These are phyloP conservation scores for Hydrotaea cyrtoneurina DNA, from an alignment of 2,888 invertebrate species.

Conservation along the genomic window DNA sequence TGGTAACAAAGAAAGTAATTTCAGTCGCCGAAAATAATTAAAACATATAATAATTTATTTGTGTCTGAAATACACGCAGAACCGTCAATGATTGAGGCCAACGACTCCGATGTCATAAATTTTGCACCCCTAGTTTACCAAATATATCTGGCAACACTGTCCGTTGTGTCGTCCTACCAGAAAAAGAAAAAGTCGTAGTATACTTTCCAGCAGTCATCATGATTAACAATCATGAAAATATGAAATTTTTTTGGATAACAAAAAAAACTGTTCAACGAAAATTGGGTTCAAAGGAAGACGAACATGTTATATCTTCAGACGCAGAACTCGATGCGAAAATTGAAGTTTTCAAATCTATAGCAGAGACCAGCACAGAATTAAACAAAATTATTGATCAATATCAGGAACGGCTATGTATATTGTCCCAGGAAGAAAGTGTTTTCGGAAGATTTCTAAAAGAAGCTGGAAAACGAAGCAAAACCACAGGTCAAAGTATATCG, in stretches of 20 bases:
- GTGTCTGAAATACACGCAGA: no score
- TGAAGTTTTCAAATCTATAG: slow-evolving; percentile 91
- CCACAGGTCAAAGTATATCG: slow-evolving; percentile 92
- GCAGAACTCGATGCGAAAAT: slow-evolving; percentile 96
- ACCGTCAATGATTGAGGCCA: no score
- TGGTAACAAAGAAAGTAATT: no score
- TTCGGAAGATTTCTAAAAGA: slow-evolving; percentile 97
- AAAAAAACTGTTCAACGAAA: slow-evolving; percentile 96
- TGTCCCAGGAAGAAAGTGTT: slow-evolving; percentile 97
- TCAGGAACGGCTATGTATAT: slow-evolving; percentile 94
- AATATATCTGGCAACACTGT: no score
- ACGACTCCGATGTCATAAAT: no score
- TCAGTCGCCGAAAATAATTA: no score
- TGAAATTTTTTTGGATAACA: slow-evolving; percentile 94
- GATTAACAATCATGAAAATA: neutral
- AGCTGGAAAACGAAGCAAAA: slow-evolving; percentile 92
- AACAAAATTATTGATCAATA: slow-evolving; percentile 95
- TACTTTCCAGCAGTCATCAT: no score
- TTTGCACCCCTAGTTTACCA: no score
- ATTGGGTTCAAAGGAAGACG: slow-evolving; percentile 98
- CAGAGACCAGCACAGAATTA: slow-evolving; percentile 92
- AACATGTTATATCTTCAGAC: slow-evolving; percentile 97
- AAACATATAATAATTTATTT: no score
- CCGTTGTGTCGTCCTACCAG: no score
- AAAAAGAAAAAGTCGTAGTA: no score